Evolutionary conservation across 2,888 invertebrate species (phyloP), one percentile per base, ranked within the genome.

Genomic region (Cenopis cana): DNA sequence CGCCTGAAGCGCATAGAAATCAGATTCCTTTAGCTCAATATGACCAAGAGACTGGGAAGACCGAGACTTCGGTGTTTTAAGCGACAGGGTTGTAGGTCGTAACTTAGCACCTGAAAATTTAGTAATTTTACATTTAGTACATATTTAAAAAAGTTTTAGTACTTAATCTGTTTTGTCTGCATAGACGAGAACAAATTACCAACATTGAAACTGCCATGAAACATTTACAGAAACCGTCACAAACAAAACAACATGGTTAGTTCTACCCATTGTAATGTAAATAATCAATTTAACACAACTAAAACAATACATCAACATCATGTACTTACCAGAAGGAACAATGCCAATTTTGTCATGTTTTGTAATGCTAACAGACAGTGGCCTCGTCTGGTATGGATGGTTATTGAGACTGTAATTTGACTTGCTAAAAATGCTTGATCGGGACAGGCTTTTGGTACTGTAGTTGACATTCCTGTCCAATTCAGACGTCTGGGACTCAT

Each of bases 1-100:
- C 10, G 97, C 96, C 89, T 97, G 97, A 73, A 96, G 94, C 20
- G 96, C 95, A 85, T 96, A 96, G 87, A 97, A 97, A 87, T 97
- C 97, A 54, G 96, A 96, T 82, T 96, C 96, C 68, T 89, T 93
- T 29, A 92, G 76, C 75, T 91, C 91, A 80, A 91, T 89, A 38
- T 90, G 89, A 17, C 87, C 86, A 74, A 93, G 78, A 73, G 95
- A 94, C 77, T 93, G 92, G 79, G 92, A 89, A 52, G 91, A 94
- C 68, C 89, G 87, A 46, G 90, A 94, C 81, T 91, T 94, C 73
- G 91, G 77, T 38, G 89, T 86, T 77, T 91, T 93, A 72, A 91
- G 77, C 67, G 89, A 83, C 72, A 94, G 82, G 20, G 93, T 89
- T 67, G 92, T 84, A 68, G 94, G 94, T 68, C 94, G 88, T 69